Base-by-base conservation (phyloP, 1,140 invertebrate species). In the Thaumetopoea pityocampa region DNA sequence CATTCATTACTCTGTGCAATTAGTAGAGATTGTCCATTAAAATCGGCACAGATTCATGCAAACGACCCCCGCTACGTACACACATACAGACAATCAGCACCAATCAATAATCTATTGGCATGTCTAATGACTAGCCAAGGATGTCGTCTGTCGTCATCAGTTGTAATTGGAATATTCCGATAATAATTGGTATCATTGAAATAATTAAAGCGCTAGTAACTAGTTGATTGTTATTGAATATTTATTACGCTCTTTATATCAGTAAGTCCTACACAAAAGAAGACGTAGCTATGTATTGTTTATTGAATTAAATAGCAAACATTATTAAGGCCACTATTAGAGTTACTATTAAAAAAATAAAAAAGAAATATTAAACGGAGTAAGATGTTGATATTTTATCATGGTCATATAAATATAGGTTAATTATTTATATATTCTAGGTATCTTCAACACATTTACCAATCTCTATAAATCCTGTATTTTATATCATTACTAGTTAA, bases 31-130 rank as follows among this genome's bases (percentile, higher is more conserved):
- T 61, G 69, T 37, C 70, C 60, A 72, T 72, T 67, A 72, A 80
- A 70, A 69, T 54, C 63, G 53, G 68, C 71, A 69, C 57, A 80
- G 76, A 79, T 83, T 83, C 72, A 77, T 77, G 65, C 76, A 79
- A 82, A 77, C 64, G 73, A 71, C 67, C 70, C 52, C 51, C 48
- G 30, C 43, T 51, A 55, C 56, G 47, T 56, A 56, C 52, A 59
- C 59, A 41, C 17, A 40, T 67, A 58, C 53, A 51, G 46, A 51
- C 73, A 81, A 81, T 81, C 73, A 81, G 69, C 71, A 74, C 79
- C 76, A 83, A 80, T 83, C 79, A 83, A 80, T 80, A 79, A 78
- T 76, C 64, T 80, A 83, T 83, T 76, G 79, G 67, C 69, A 70
- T 54, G 49, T 49, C 51, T 83, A 83, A 83, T 83, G 69, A 77